Evolutionary conservation across 1,140 invertebrate species (phyloP).

Genomic region (Drosophila novamexicana): DNA sequence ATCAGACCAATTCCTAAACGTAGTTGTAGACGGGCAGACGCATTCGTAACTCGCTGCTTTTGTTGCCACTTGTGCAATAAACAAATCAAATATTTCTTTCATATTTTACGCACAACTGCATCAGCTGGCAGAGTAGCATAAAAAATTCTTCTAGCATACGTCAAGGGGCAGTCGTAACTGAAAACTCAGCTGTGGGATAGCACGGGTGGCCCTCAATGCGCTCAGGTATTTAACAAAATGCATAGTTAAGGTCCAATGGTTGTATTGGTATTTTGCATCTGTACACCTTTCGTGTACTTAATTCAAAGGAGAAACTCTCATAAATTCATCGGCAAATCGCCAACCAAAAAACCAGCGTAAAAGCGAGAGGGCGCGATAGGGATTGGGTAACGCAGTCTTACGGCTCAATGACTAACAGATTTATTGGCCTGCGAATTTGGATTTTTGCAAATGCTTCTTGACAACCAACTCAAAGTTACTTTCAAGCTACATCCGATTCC

Average conservation of each 20-base stretch:
- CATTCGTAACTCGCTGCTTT: slow-evolving; percentile 18
- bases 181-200: neutral
- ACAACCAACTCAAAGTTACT: slow-evolving; percentile 30
- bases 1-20: slow-evolving; percentile 47
- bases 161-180: slow-evolving; percentile 7
- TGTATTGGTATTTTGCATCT: slow-evolving; percentile 39
- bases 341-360: slow-evolving; percentile 38
- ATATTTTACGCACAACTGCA: slow-evolving; percentile 74
- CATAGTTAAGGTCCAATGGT: slow-evolving; percentile 61
- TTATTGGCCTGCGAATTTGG: slow-evolving; percentile 62
- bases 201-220: slow-evolving; percentile 20
- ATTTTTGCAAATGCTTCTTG: slow-evolving; percentile 17
- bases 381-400: slow-evolving; percentile 50
- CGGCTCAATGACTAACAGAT: slow-evolving; percentile 68
- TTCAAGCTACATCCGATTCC: slow-evolving; percentile 10
- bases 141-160: slow-evolving; percentile 54
- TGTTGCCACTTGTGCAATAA: slow-evolving; percentile 65
- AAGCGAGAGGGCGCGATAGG: slow-evolving; percentile 7
- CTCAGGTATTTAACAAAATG: slow-evolving; percentile 54
- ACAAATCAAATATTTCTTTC: slow-evolving; percentile 79
- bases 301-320: slow-evolving; percentile 42
- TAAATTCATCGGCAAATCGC: slow-evolving; percentile 74
- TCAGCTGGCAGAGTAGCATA: slow-evolving; percentile 52
- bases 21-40: slow-evolving; percentile 7
- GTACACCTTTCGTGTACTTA: slow-evolving; percentile 3